Evolutionary conservation across 92 coral and sea anemone genomes (phyloP), one percentile per base, ranked within the genome.

Genomic region (Galaxea fascicularis): DNA sequence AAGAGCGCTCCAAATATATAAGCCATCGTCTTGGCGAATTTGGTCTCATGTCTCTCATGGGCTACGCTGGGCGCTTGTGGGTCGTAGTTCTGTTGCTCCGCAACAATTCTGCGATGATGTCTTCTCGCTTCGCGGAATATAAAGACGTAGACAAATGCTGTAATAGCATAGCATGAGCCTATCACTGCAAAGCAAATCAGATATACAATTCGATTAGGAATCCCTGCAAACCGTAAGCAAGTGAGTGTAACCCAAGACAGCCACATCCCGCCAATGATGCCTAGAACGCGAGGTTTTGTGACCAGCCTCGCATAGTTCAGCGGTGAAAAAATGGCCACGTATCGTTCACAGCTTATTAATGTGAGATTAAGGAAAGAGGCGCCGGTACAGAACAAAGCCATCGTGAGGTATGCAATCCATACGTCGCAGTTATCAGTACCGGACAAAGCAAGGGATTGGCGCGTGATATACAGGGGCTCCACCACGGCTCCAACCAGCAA

Each of bases 121-220:
- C 85, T 77, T 20, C 80, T 76, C 9, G 92, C 89, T 49, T 79
- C 83, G 8, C 85, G 80, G 65, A 83, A 89, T 45, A 89, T 89
- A 14, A 77, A 77, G 67, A 83, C 69, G 80, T 89, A 89, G 29
- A 89, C 77, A 53, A 89, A 51, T 13, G 85, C 88, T n/a, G 89
- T 89, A 18, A 83, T 63, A 8, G 74, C 74, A 56, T 73, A 77
- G 15, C 75, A 73, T 13, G 85, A 81, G 49, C 85, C 85, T 17
- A 81, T 81, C 4, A 81, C 73, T 7, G 74, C 71, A n/a, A 86
- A 80, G 49, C 85, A 78, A 12, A 86, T 86, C 28, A 86, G 22
- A 73, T 78, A 86, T 1, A 86, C 80, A 30, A 79, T 73, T 3
- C 90, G 78, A 53, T 79, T 79, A 10, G 85, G 65, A 22, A 76